Conservation (phyloP, 2,113 vertebrate genomes). For the Nyctereutes procyonoides region DNA sequence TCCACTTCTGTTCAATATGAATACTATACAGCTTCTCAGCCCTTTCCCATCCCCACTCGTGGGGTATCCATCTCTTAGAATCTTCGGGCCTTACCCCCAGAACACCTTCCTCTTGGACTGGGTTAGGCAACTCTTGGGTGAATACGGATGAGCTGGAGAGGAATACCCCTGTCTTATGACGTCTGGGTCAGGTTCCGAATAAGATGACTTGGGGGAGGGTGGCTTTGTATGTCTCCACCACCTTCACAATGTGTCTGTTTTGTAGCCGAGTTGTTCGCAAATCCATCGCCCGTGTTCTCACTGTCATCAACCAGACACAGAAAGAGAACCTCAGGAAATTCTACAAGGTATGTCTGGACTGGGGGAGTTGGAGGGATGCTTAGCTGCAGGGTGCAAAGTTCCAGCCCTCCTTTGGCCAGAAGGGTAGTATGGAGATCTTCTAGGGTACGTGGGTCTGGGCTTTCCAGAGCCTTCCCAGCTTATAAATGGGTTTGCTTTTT, state of each 20-base stretch:
- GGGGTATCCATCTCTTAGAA: not conserved
- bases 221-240: not conserved
- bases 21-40: not conserved
- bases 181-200: not conserved
- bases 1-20: fast-evolving
- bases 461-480: not conserved
- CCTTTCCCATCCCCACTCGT: not conserved
- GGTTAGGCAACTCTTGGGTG: not conserved
- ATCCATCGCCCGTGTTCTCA: slow-evolving; percentile 97
- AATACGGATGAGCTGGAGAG: not conserved
- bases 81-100: not conserved
- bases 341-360: slow-evolving; percentile 91
- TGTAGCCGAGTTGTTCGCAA: slow-evolving; percentile 97
- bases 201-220: not conserved
- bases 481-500: not conserved
- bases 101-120: not conserved
- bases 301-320: slow-evolving; percentile 99
- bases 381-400: not conserved
- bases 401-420: not conserved
- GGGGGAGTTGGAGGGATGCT: not conserved
- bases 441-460: not conserved
- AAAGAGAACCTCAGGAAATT: slow-evolving; percentile 99
- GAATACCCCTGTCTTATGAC: not conserved
- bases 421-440: not conserved
- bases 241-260: not conserved